Base-by-base conservation (phyloP, 2,113 vertebrate genomes). In the Polypterus bichir region DNA sequence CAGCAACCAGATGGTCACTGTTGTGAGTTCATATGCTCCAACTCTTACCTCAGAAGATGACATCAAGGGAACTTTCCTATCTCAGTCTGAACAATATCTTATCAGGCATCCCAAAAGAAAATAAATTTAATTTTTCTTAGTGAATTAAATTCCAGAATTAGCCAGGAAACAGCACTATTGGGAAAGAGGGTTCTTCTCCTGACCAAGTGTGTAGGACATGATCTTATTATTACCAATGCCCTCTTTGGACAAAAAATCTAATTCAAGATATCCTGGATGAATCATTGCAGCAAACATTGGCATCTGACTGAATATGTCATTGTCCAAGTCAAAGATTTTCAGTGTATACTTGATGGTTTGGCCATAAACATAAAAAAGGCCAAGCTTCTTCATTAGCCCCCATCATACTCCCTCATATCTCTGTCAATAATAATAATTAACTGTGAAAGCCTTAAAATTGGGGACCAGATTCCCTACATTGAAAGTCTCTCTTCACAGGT, bases 11-110 rank as follows among this genome's bases (percentile, higher is more conserved):
- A 8, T 48, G 47, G 7, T 7, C 46, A 7, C 47, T 9, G 48
- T 4, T 47, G 45, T 59, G 9, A 59, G 60, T 55, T 60, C 55
- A 5, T 69, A 44, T 58, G 57, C 67, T 48, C 54, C 51, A 46
- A 66, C 51, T 2, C 9, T 69, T 6, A 64, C 61, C 57, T 55
- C 57, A 51, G 7, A 60, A 9, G 64, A 66, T 4, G 53, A 59
- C 44, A 44, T 49, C 11, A 68, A 66, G 11, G 56, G 63, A n/a
- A 47, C 54, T 5, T 66, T 63, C 27, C 61, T 60, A 69, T n/a
- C 47, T 57, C 11, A 6, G 46, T 48, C 44, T 59, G 49, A 54
- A 66, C 44, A 10, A 3, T 27, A 9, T 44, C 4, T 9, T 59
- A 3, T 45, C 61, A 8, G 46, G 9, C 11, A 54, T 62, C 48